phyloP scores from a whole-genome alignment of 2,797 vertebrate genomes.

The Sebastes paucispinis region DNA sequence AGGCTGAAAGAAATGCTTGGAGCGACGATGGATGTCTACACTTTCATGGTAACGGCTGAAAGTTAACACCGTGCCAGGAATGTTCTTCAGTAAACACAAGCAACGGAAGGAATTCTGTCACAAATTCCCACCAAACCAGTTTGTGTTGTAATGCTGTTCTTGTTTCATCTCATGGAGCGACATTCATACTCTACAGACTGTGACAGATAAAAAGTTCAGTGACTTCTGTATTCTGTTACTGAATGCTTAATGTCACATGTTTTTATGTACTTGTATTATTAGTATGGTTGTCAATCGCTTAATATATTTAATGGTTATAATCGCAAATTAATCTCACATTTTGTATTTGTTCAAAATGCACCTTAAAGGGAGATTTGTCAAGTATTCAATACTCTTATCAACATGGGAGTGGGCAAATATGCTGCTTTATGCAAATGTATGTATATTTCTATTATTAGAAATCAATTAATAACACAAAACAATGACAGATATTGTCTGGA shows the following conservation, averaged over 20 bases:
- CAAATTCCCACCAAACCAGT: slow-evolving; percentile 8
- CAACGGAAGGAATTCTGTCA: background rate
- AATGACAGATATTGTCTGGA: no score
- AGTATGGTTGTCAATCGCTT: background rate
- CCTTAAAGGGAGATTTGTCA: no score
- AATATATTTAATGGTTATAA: no score
- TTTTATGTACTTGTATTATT: background rate
- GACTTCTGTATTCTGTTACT: background rate
- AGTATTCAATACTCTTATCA: no score
- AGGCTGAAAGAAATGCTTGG: slow-evolving; percentile 74
- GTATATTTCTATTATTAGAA: no score
- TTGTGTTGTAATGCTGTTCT: background rate
- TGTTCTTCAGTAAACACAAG: background rate
- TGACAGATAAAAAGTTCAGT: background rate
- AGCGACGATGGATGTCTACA: slow-evolving; percentile 76
- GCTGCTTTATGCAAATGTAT: no score
- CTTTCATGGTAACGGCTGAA: slow-evolving; percentile 73
- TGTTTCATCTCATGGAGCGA: background rate
- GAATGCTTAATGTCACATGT: background rate
- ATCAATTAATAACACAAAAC: no score
- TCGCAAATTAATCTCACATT: no score
- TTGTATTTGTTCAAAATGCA: no score
- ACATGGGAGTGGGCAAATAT: no score
- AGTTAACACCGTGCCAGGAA: background rate
- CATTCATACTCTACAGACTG: background rate